Percentiles rank a stretch among this genome's conserved stretches.
Conservation (phyloP, 2,113 vertebrate species). For the Lophura nycthemera region DNA sequence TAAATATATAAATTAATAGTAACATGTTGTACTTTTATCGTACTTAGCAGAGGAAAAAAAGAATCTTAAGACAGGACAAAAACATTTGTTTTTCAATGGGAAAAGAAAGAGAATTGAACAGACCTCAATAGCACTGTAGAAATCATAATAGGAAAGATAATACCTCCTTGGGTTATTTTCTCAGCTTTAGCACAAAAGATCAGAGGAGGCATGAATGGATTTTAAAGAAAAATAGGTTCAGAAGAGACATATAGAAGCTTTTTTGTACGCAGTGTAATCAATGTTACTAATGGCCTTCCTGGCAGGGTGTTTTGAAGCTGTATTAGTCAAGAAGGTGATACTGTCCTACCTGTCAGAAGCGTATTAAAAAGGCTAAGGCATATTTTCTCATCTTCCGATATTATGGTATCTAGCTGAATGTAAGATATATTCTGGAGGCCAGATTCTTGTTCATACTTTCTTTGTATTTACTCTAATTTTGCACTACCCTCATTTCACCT, state of each 20-base stretch:
- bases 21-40: neutral
- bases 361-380: constrained; percentile 36
- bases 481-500: neutral
- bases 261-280: constrained; percentile 64
- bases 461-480: neutral
- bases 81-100: constrained; percentile 39
- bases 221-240: constrained; percentile 69
- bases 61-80: constrained; percentile 35
- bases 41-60: neutral
- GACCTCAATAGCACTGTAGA: constrained; percentile 23
- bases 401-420: neutral
- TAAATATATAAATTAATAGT: neutral
- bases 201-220: constrained; percentile 49
- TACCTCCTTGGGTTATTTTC: constrained; percentile 54
- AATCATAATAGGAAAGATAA: constrained; percentile 67
- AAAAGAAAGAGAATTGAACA: constrained; percentile 50
- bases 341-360: constrained; percentile 48
- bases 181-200: constrained; percentile 63
- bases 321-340: constrained; percentile 57
- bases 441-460: neutral
- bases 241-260: constrained; percentile 43
- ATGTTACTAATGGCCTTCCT: constrained; percentile 63
- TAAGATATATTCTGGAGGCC: neutral
- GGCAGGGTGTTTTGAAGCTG: constrained; percentile 58
- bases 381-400: constrained; percentile 59